phyloP scores from a whole-genome alignment of 2,888 invertebrate genomes.

The Rambutsinella grinnellia region DNA sequence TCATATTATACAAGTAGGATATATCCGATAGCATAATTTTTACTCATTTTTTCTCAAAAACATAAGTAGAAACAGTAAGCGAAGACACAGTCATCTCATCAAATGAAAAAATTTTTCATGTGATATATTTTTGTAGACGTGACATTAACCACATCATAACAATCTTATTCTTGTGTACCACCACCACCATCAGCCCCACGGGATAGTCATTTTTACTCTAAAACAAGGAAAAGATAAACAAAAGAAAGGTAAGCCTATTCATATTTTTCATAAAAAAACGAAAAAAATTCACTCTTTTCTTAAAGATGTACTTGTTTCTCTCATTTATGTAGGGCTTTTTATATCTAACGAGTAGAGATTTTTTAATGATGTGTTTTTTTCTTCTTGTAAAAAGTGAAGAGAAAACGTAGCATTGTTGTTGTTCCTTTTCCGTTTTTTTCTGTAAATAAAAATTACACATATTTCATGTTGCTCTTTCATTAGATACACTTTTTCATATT shows the following conservation, averaged over 20 bases:
- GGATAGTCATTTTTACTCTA: constrained; percentile 38
- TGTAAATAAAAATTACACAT: no score
- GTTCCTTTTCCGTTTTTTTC: no score
- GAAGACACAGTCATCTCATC: not conserved
- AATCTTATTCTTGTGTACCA: constrained; percentile 31
- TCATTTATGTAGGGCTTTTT: no score
- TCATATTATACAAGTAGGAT: not conserved
- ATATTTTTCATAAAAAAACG: constrained; percentile 44
- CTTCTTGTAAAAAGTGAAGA: no score
- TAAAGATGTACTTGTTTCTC: no score
- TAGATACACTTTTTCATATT: no score
- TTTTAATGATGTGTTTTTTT: no score
- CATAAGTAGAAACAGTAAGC: not conserved
- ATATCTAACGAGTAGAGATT: no score
- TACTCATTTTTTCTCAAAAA: not conserved
- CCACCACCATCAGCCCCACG: constrained; percentile 18
- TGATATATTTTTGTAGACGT: constrained; percentile 23
- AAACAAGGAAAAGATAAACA: constrained; percentile 38
- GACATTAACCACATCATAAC: constrained; percentile 25
- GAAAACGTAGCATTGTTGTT: no score
- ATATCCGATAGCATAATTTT: not conserved
- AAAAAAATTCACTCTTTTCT: constrained; percentile 9
- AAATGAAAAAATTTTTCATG: constrained; percentile 7
- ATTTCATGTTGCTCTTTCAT: no score
- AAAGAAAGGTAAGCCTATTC: constrained; percentile 48